These are phyloP conservation scores for Sinocyclocheilus anshuiensis DNA, from an alignment of 2,113 vertebrate genomes.

Conservation along the genomic window DNA sequence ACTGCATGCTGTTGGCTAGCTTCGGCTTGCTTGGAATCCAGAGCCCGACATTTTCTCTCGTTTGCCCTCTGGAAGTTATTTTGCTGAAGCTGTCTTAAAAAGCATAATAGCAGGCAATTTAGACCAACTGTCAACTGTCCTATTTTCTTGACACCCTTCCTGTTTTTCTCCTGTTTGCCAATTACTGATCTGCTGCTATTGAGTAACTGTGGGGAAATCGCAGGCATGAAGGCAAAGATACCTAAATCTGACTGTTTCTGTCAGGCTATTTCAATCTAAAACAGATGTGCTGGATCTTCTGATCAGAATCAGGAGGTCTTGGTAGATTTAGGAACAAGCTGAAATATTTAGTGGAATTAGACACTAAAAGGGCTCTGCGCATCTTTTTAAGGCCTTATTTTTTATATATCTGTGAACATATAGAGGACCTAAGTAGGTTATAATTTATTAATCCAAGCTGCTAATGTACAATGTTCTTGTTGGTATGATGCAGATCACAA, in stretches of 20 bases:
- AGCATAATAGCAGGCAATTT: conserved; percentile 65
- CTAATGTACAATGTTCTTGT: neutral
- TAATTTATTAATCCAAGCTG: neutral
- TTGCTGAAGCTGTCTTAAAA: conserved; percentile 56
- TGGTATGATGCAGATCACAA: neutral
- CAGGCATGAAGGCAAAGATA: conserved; percentile 56
- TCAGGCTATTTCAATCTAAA: conserved; percentile 63
- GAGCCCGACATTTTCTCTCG: conserved; percentile 35
- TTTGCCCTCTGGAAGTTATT: conserved; percentile 62
- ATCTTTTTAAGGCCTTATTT: neutral
- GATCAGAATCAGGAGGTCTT: conserved; percentile 15
- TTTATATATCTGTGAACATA: neutral
- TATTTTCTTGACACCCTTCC: conserved; percentile 54
- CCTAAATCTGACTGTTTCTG: conserved; percentile 54
- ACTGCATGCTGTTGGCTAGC: conserved; percentile 55
- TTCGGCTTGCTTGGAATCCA: conserved; percentile 62
- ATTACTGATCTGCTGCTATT: conserved; percentile 54
- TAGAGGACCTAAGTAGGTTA: neutral
- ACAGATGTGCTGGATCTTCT: conserved; percentile 69
- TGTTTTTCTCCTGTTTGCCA: conserved; percentile 50
- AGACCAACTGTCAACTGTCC: conserved; percentile 56
- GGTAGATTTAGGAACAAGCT: conserved; percentile 24
- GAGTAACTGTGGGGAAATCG: conserved; percentile 59
- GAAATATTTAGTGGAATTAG: conserved; percentile 10
- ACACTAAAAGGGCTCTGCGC: neutral